Conservation (phyloP, 2,797 vertebrate species). For the Semaprochilodus insignis region DNA sequence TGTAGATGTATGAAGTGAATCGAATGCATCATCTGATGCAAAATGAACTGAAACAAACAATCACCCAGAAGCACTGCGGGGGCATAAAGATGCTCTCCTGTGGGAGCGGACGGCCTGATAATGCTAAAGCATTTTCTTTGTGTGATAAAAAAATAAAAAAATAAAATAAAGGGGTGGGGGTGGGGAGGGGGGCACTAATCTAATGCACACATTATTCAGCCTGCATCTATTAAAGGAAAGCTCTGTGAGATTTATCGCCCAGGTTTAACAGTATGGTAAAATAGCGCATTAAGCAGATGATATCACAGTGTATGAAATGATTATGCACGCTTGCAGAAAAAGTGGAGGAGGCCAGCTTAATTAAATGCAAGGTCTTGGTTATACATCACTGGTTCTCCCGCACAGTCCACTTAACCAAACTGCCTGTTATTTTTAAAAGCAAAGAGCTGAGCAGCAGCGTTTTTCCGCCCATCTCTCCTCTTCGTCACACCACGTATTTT, state of each 20-base stretch:
- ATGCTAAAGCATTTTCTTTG: constrained; percentile 73
- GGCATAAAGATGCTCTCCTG: constrained; percentile 52
- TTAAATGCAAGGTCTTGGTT: constrained; percentile 79
- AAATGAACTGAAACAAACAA: constrained; percentile 57
- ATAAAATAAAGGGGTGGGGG: background rate
- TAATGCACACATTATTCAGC: constrained; percentile 80
- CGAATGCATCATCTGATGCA: constrained; percentile 63
- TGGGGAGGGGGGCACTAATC: constrained; percentile 67
- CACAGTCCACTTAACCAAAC: constrained; percentile 72
- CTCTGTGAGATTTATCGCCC: constrained; percentile 77
- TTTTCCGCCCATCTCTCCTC: constrained; percentile 29
- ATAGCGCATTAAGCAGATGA: constrained; percentile 85
- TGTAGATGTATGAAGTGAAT: constrained; percentile 52
- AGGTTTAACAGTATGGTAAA: constrained; percentile 84
- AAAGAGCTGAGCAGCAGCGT: constrained; percentile 65
- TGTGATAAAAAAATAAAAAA: constrained; percentile 19
- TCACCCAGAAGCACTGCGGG: constrained; percentile 56
- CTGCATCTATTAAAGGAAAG: constrained; percentile 78
- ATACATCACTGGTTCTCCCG: constrained; percentile 72
- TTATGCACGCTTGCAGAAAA: constrained; percentile 75
- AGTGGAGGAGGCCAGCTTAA: constrained; percentile 71
- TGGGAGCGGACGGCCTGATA: constrained; percentile 65
- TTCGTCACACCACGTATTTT: constrained; percentile 33
- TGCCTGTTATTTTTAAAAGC: constrained; percentile 62
- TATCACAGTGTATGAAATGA: constrained; percentile 80